phyloP scores from a whole-genome alignment of 2,888 invertebrate species.

The Cephus nigrinus region DNA sequence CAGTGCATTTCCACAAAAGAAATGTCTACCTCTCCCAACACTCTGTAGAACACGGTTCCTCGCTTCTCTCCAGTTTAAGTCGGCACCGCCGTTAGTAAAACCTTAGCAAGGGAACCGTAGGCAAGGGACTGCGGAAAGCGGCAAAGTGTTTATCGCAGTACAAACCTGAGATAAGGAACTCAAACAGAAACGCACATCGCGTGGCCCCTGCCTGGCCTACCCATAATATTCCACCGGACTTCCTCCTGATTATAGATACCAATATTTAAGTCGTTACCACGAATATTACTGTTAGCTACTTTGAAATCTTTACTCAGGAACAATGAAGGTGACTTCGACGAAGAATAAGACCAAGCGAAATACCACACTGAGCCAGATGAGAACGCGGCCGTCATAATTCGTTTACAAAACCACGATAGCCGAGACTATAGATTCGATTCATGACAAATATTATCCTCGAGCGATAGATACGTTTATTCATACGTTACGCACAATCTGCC shows the following conservation, averaged over 20 bases:
- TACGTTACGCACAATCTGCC: background rate
- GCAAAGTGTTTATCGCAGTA: slow-evolving; percentile 54
- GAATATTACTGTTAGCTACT: slow-evolving; percentile 18
- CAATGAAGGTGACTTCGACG: background rate
- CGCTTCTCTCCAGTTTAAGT: background rate
- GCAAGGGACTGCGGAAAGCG: slow-evolving; percentile 2
- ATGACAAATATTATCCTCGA: background rate
- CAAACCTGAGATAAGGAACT: slow-evolving; percentile 63
- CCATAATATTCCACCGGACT: slow-evolving; percentile 58
- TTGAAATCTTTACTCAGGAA: background rate
- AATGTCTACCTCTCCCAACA: background rate
- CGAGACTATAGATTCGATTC: background rate
- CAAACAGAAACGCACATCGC: slow-evolving; percentile 58
- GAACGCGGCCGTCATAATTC: background rate
- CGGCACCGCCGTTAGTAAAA: background rate
- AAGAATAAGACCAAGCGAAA: background rate
- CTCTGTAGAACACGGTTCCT: background rate
- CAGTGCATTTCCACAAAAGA: no score
- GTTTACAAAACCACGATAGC: background rate
- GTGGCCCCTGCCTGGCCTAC: slow-evolving; percentile 37
- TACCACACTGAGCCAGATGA: background rate
- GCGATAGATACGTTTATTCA: background rate
- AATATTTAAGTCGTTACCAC: slow-evolving; percentile 51
- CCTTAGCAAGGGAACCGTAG: background rate
- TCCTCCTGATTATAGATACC: slow-evolving; percentile 60